phyloP scores from a whole-genome alignment of 1,140 invertebrate genomes.

The Hylyphantes graminicola region DNA sequence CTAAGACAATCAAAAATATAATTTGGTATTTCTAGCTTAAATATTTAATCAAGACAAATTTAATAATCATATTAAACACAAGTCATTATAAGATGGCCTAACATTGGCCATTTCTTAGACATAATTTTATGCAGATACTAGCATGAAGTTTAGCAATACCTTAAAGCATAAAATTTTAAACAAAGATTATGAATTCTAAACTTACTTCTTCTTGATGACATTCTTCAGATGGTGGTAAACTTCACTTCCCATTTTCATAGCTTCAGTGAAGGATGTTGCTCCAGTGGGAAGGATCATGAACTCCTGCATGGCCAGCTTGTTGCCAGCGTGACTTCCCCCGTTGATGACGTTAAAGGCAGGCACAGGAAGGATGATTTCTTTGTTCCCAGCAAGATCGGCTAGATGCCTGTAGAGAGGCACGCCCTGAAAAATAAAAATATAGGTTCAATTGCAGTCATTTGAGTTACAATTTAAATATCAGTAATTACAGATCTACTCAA shows the following conservation, averaged over 20 bases:
- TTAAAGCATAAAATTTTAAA: no score
- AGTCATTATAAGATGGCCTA: no score
- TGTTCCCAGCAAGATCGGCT: slow-evolving; percentile 87
- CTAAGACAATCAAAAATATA: no score
- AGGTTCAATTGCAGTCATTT: not conserved
- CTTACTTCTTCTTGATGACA: slow-evolving; percentile 83
- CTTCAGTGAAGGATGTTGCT: slow-evolving; percentile 91
- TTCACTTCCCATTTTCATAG: slow-evolving; percentile 98
- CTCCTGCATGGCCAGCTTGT: slow-evolving; percentile 99
- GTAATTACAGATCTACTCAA: no score
- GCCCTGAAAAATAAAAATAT: slow-evolving; percentile 67
- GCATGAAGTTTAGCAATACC: no score
- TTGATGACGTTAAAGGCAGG: slow-evolving; percentile 99
- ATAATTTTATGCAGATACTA: no score
- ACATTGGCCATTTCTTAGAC: no score
- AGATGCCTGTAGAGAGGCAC: slow-evolving; percentile 92
- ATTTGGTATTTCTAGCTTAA: no score
- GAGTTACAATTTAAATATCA: not conserved
- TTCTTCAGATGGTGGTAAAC: slow-evolving; percentile 96
- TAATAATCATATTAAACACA: no score
- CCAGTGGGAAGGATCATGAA: slow-evolving; percentile 96
- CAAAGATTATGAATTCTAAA: not conserved
- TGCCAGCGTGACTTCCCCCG: slow-evolving; percentile 98
- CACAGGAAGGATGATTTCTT: slow-evolving; percentile 90
- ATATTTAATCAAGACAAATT: no score